Evolutionary conservation across 2,888 invertebrate species (phyloP).

Genomic region (Epicampocera succincta): DNA sequence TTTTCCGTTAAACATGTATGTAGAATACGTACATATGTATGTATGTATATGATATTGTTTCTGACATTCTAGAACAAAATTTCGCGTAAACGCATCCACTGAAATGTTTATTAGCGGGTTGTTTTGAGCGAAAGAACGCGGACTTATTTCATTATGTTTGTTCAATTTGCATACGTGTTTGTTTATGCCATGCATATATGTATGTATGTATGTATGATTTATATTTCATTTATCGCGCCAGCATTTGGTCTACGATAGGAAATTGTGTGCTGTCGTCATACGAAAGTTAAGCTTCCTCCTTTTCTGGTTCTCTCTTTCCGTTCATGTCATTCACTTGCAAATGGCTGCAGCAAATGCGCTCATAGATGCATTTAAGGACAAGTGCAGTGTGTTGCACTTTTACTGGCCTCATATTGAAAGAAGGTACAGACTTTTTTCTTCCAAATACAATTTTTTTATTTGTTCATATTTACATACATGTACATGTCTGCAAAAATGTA

Average conservation of each 20-base stretch:
- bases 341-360: neutral
- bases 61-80: slow-evolving; percentile 23
- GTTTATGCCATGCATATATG: slow-evolving; percentile 20
- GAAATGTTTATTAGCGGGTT: slow-evolving; percentile 44
- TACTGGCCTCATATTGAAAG: slow-evolving; percentile 30
- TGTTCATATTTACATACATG: too few species aligned
- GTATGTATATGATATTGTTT: too few species aligned
- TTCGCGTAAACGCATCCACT: slow-evolving; percentile 52
- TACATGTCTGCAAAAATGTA: too few species aligned
- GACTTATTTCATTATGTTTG: neutral
- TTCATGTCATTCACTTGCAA: slow-evolving; percentile 7
- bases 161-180: neutral
- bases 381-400: slow-evolving; percentile 24
- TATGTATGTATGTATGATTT: too few species aligned
- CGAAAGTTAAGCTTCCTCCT: slow-evolving; percentile 24
- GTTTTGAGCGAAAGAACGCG: slow-evolving; percentile 30
- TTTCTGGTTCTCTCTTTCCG: neutral
- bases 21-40: too few species aligned
- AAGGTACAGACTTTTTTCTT: neutral
- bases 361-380: slow-evolving; percentile 18
- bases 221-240: slow-evolving; percentile 40
- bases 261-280: slow-evolving; percentile 57
- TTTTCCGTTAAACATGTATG: too few species aligned
- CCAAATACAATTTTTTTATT: too few species aligned
- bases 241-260: slow-evolving; percentile 49